Conservation (phyloP, 2,113 vertebrate genomes). For the Speoplatyrhinus poulsoni region DNA sequence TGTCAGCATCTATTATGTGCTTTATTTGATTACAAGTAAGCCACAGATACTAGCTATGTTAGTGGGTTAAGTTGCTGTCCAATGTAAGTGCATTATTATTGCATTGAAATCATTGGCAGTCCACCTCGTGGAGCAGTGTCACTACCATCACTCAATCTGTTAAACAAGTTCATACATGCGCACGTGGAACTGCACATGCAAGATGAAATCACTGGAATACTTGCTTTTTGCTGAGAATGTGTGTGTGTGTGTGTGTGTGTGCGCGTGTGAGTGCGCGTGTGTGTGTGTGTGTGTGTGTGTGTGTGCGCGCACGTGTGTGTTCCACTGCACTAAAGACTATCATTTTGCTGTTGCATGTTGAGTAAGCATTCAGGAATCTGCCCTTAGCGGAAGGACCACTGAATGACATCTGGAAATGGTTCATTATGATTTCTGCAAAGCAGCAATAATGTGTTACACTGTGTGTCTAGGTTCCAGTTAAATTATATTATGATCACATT, state of each 20-base stretch:
- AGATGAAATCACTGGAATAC: background rate
- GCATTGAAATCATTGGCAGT: too few species aligned
- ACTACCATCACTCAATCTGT: too few species aligned
- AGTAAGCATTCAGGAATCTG: constrained; percentile 37
- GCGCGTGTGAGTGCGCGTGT: background rate
- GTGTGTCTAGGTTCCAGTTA: background rate
- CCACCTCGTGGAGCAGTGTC: too few species aligned
- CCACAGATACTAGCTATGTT: too few species aligned
- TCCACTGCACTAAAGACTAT: constrained; percentile 18
- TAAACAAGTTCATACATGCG: too few species aligned
- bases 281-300: background rate
- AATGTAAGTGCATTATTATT: too few species aligned
- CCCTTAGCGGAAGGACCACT: constrained; percentile 24
- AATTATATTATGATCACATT: background rate
- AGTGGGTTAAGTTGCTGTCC: too few species aligned
- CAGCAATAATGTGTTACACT: constrained; percentile 22
- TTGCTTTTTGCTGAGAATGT: background rate
- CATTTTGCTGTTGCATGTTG: constrained; percentile 32
- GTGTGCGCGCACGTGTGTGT: constrained; percentile 7
- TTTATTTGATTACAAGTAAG: too few species aligned
- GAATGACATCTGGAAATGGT: constrained; percentile 25
- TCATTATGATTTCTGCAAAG: constrained; percentile 30
- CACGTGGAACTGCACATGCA: too few species aligned
- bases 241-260: background rate
- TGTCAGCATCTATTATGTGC: too few species aligned